Base-by-base conservation (phyloP, 2,797 vertebrate species). In the Falco naumanni region DNA sequence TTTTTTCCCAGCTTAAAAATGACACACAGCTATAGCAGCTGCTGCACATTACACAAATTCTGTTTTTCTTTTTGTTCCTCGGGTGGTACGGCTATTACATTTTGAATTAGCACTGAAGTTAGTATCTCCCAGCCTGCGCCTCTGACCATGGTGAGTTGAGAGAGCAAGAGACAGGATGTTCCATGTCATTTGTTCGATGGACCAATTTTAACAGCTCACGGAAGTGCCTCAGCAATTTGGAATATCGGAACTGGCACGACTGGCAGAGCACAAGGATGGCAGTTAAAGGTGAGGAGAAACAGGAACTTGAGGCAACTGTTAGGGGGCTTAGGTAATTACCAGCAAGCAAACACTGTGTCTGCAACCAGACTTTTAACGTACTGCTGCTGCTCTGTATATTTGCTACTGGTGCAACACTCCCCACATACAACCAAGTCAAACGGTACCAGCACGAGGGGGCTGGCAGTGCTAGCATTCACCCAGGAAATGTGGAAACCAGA, bases 361-460 rank as follows among this genome's bases (percentile, higher is more conserved):
- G 64, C 34, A 71, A 61, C 22, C 8, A 31, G 50, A 33, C 4
- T 86, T 80, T 57, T 68, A 66, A 37, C 19, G 41, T 2, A 4
- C 13, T 34, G 47, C 11, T 3, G 1, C n/a, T 71, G n/a, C 24
- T 85, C 29, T 50, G 9, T 33, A 1, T 26, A 21, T 69, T 57
- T 47, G 57, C 41, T 48, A 43, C 43, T 11, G 39, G 87, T 29
- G 39, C 34, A 71, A 66, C 19, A 34, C 18, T n/a, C 21, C 29
- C 13, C 68, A 68, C 17, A 6, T 17, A 33, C 31, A 31, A 33
- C 8, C 31, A 34, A 45, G 41, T 43, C 13, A 5, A 53, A 50
- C 2, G 12, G 45, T 26, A 18, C 34, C n/a, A 90, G 61, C 41
- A 66, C 54, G 1, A 37, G 18, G 0, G 0, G n/a, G 25, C 47